These are phyloP conservation scores for Atherix ibis DNA, from an alignment of 2,888 invertebrate genomes.

Conservation along the genomic window DNA sequence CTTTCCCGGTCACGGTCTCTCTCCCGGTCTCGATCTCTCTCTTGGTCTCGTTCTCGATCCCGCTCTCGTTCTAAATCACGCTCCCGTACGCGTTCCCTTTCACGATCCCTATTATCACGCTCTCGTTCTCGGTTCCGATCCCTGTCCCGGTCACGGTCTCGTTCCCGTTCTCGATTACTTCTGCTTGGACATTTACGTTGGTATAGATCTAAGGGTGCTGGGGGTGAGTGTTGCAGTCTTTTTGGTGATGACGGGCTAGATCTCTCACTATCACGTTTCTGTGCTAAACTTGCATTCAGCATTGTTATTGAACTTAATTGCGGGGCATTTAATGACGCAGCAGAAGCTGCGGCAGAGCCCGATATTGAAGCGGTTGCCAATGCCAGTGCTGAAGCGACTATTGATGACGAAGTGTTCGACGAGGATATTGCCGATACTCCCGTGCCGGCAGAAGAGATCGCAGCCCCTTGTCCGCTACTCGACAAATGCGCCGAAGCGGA, in stretches of 20 bases:
- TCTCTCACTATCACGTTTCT: constrained; percentile 25
- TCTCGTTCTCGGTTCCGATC: no score
- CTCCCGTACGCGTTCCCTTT: no score
- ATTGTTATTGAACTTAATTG: no score
- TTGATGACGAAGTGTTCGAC: constrained; percentile 8
- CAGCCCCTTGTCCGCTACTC: no score
- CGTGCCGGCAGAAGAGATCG: constrained; percentile 22
- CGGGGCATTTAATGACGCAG: no score
- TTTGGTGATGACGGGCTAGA: constrained; percentile 29
- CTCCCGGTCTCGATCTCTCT: no score
- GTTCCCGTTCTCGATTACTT: constrained; percentile 10
- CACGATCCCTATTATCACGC: no score
- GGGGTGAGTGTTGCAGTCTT: constrained; percentile 16
- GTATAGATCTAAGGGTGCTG: constrained; percentile 31
- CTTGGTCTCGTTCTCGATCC: no score
- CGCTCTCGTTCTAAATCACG: no score
- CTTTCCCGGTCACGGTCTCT: no score
- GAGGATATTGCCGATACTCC: constrained; percentile 27
- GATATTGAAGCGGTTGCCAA: constrained; percentile 19
- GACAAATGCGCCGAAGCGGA: constrained; percentile 11
- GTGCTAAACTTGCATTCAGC: constrained; percentile 10
- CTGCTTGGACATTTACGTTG: constrained; percentile 25
- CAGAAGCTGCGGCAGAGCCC: constrained; percentile 9
- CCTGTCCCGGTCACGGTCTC: no score
- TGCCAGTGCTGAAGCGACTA: constrained; percentile 2